Percentiles rank a stretch among this genome's conserved stretches.
Conservation (phyloP, 2,888 invertebrate species). For the Patella caerulea region DNA sequence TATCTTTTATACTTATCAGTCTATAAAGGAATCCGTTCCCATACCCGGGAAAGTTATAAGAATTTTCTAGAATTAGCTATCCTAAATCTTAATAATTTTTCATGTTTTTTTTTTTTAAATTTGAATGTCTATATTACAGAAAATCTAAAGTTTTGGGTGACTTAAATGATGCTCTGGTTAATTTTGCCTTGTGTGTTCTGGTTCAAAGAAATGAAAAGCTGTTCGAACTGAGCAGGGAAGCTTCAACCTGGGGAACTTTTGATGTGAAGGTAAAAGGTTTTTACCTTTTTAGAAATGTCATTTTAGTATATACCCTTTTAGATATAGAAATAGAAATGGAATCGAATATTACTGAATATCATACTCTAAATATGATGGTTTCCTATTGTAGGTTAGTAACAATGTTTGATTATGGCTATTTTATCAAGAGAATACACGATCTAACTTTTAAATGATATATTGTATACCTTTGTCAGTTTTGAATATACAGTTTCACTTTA, state of each 20-base stretch:
- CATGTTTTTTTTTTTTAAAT: background rate
- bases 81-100: too few species aligned
- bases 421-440: too few species aligned
- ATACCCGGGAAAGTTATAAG: too few species aligned
- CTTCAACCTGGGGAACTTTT: background rate
- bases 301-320: background rate
- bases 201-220: background rate
- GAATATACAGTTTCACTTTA: background rate
- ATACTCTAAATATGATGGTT: too few species aligned
- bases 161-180: background rate
- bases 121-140: background rate
- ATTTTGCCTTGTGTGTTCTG: background rate
- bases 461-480: background rate
- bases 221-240: background rate
- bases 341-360: too few species aligned
- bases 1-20: too few species aligned
- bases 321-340: too few species aligned
- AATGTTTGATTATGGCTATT: too few species aligned
- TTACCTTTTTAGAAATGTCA: background rate
- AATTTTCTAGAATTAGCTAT: too few species aligned
- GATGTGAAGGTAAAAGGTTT: background rate
- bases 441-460: background rate
- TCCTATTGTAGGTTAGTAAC: too few species aligned
- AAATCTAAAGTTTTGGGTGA: background rate
- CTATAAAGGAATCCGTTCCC: too few species aligned